A percentile compares a stretch with the other conserved stretches of the same genome.
phyloP scores from a whole-genome alignment of 1,140 invertebrate genomes.

The Habropoda laboriosa region DNA sequence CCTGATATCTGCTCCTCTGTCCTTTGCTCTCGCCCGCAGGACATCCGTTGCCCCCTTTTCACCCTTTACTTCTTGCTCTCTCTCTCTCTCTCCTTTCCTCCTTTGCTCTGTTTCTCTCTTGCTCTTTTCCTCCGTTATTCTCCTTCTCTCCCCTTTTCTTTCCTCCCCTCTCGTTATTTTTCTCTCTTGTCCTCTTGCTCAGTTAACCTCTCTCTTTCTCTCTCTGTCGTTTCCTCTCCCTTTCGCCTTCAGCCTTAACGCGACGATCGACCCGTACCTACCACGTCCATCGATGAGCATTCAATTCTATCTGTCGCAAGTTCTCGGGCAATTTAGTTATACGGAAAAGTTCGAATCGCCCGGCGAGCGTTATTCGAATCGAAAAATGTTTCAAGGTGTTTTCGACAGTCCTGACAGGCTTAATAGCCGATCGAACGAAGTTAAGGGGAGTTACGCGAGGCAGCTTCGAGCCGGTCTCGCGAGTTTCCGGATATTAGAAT shows the following conservation, averaged over 20 bases:
- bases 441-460: background rate
- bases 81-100: too few relatives aligned
- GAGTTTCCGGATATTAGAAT: conserved; percentile 18
- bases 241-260: background rate
- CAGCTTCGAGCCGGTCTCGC: background rate
- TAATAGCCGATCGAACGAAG: conserved; percentile 16
- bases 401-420: conserved; percentile 28
- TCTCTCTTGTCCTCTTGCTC: too few relatives aligned
- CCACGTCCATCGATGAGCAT: conserved; percentile 27
- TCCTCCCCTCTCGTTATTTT: background rate
- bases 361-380: conserved; percentile 21
- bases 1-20: background rate
- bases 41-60: background rate
- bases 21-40: background rate
- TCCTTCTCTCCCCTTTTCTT: background rate
- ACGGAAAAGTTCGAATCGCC: conserved; percentile 37
- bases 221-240: background rate
- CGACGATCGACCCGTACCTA: conserved; percentile 30
- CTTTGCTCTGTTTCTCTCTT: too few relatives aligned
- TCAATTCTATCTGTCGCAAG: conserved; percentile 50
- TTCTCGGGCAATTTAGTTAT: conserved; percentile 37
- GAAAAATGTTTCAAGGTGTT: conserved; percentile 29
- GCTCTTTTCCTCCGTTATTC: background rate
- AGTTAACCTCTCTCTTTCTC: background rate
- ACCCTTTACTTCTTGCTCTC: too few relatives aligned